These are phyloP conservation scores for Mimachlamys varia DNA, from an alignment of 2,888 invertebrate genomes.

Conservation along the genomic window DNA sequence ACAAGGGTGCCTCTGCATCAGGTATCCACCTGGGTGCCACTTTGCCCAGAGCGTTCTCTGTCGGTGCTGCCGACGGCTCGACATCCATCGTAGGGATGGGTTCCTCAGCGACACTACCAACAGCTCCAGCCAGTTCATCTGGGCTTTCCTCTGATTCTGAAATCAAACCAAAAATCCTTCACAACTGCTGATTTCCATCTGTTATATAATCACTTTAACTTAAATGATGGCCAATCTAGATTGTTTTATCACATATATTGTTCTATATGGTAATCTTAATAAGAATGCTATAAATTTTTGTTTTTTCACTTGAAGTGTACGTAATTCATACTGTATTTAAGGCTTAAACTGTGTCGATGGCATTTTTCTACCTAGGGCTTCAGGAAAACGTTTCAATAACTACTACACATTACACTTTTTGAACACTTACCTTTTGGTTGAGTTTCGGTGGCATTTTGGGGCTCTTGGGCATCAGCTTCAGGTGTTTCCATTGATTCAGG, in stretches of 20 bases:
- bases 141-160: slow-evolving; percentile 29
- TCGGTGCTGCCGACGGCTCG: slow-evolving; percentile 55
- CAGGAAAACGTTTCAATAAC: no score
- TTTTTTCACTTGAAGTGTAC: no score
- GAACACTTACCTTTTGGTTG: neutral
- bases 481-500: slow-evolving; percentile 43
- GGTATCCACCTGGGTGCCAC: slow-evolving; percentile 94
- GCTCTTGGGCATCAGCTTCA: slow-evolving; percentile 47
- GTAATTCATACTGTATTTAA: no score
- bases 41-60: slow-evolving; percentile 84
- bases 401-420: no score
- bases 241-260: neutral
- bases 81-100: slow-evolving; percentile 46
- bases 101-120: slow-evolving; percentile 52
- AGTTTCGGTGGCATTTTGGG: slow-evolving; percentile 39
- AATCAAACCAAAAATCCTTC: neutral
- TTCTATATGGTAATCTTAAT: no score
- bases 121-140: slow-evolving; percentile 53
- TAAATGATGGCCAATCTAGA: neutral
- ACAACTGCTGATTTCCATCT: neutral
- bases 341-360: no score
- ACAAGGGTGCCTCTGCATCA: slow-evolving; percentile 90
- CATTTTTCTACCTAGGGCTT: no score
- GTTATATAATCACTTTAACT: neutral
- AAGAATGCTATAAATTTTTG: no score